phyloP scores from a whole-genome alignment of 1,140 invertebrate genomes.

The Gonioctena quinquepunctata region DNA sequence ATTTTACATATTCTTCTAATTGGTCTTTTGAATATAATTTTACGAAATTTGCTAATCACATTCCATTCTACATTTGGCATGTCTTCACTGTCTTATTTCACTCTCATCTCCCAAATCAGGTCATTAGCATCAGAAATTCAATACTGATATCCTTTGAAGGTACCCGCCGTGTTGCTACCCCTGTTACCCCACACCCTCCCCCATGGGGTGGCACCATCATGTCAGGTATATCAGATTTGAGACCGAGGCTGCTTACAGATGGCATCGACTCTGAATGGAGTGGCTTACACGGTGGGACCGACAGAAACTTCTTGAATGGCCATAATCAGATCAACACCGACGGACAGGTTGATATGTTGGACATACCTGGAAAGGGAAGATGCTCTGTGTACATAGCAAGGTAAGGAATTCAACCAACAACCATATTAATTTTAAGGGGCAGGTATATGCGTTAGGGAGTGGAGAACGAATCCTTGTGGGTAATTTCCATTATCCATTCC shows the following conservation, averaged over 20 bases:
- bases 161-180: slow-evolving; percentile 64
- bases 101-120: no score
- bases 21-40: no score
- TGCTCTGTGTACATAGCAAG: slow-evolving; percentile 91
- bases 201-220: slow-evolving; percentile 60
- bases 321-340: slow-evolving; percentile 56
- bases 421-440: background rate
- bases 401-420: slow-evolving; percentile 42
- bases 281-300: slow-evolving; percentile 58
- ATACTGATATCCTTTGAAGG: slow-evolving; percentile 28
- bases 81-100: no score
- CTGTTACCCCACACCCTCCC: slow-evolving; percentile 64
- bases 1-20: no score
- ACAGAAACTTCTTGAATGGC: slow-evolving; percentile 61
- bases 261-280: slow-evolving; percentile 67
- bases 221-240: slow-evolving; percentile 45
- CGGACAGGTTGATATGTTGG: slow-evolving; percentile 84
- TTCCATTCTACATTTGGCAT: background rate
- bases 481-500: no score
- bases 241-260: slow-evolving; percentile 50
- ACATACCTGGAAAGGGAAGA: slow-evolving; percentile 89
- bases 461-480: no score
- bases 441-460: no score
- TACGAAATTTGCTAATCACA: no score
- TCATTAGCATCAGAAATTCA: no score